These are phyloP conservation scores for Pteruthius melanotis DNA, from an alignment of 2,113 vertebrate genomes.

Conservation along the genomic window DNA sequence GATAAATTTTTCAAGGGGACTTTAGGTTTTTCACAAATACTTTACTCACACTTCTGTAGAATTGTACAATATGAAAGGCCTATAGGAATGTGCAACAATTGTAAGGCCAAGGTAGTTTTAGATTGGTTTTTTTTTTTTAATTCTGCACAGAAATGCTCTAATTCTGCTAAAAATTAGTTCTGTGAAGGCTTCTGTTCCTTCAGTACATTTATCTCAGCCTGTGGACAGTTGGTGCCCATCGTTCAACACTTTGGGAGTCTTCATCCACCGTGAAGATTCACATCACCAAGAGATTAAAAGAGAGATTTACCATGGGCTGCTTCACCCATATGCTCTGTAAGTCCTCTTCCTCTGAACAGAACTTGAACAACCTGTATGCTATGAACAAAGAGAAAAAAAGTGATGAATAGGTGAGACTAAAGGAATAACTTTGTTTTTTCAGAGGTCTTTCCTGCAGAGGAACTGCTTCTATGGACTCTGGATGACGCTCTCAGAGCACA, in stretches of 20 bases:
- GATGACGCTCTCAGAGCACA: not conserved
- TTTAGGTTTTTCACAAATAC: not conserved
- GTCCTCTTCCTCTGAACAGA: not conserved
- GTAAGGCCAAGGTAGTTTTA: not conserved
- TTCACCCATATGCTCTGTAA: not conserved
- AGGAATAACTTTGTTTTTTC: not conserved
- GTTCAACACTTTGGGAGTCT: not conserved
- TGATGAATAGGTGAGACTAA: not conserved
- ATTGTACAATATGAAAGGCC: not conserved
- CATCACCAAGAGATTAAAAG: not conserved
- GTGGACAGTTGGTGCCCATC: not conserved
- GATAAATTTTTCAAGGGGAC: accelerated
- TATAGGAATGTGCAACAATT: not conserved
- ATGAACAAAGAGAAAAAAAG: not conserved
- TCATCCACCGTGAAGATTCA: not conserved
- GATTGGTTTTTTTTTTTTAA: not conserved
- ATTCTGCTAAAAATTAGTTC: not conserved
- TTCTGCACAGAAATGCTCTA: not conserved
- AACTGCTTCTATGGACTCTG: not conserved
- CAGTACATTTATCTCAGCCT: not conserved
- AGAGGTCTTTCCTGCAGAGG: not conserved
- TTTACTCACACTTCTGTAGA: not conserved
- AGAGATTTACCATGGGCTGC: not conserved
- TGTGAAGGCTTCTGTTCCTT: not conserved
- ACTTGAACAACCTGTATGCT: not conserved